Evolutionary conservation across 2,888 invertebrate species (phyloP).

Genomic region (Ypsolopha scabrella): DNA sequence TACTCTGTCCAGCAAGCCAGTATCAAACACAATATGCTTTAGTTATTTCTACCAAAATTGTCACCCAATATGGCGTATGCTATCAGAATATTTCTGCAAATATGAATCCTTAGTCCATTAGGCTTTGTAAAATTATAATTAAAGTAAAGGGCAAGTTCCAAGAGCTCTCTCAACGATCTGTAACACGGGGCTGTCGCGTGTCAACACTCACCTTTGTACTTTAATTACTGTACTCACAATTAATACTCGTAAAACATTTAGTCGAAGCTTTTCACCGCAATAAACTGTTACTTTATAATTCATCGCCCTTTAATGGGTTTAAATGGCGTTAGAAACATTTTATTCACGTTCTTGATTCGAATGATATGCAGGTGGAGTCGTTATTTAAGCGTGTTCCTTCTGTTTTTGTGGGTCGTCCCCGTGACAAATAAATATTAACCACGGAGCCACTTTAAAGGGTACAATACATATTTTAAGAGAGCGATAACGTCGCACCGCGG

Average conservation of each 20-base stretch:
- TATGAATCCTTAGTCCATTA: too few species aligned
- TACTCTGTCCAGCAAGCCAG: too few species aligned
- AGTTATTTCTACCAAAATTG: too few species aligned
- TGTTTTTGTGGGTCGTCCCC: slow-evolving; percentile 9
- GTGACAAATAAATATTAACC: slow-evolving; percentile 16
- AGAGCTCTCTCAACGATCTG: too few species aligned
- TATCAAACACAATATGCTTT: too few species aligned
- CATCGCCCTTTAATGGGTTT: slow-evolving; percentile 46
- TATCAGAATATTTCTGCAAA: too few species aligned
- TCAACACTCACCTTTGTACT: slow-evolving; percentile 6
- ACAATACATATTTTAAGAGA: slow-evolving; percentile 5
- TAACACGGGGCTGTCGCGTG: slow-evolving; percentile 3
- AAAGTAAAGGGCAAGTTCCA: too few species aligned
- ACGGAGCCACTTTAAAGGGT: slow-evolving; percentile 13
- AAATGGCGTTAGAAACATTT: slow-evolving; percentile 50
- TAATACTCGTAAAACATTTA: slow-evolving; percentile 47
- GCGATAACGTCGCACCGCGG: slow-evolving; percentile 22
- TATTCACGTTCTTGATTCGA: slow-evolving; percentile 53
- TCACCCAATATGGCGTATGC: too few species aligned
- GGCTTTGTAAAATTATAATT: too few species aligned
- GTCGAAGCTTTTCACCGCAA: slow-evolving; percentile 18
- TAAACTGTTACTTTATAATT: slow-evolving; percentile 44
- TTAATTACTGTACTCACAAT: slow-evolving; percentile 31
- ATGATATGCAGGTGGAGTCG: slow-evolving; percentile 22
- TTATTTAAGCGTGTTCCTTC: slow-evolving; percentile 1